Conservation (phyloP, 2,888 invertebrate genomes). For the Ligdia adustata region DNA sequence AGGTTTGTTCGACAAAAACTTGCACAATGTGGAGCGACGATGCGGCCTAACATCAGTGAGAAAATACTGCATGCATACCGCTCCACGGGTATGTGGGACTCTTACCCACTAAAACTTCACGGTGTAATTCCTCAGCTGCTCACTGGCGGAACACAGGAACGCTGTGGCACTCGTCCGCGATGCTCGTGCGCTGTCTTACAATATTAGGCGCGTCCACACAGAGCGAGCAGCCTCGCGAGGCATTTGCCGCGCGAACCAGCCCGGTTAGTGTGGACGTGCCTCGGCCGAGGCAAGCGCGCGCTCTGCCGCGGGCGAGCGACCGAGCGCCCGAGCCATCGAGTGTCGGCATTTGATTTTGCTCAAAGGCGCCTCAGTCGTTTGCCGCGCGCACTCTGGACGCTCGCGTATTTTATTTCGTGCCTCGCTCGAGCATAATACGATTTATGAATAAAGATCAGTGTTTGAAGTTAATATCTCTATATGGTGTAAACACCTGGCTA, state of each 20-base stretch:
- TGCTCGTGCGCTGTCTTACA: no score
- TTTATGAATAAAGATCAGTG: slow-evolving; percentile 9
- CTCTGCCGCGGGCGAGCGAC: slow-evolving; percentile 22
- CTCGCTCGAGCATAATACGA: slow-evolving; percentile 13
- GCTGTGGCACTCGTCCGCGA: no score
- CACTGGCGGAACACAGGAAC: no score
- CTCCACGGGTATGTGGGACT: no score
- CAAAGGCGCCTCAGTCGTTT: slow-evolving; percentile 34
- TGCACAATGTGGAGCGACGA: no score
- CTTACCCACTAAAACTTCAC: no score
- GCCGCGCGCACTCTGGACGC: slow-evolving; percentile 33
- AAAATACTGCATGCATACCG: no score
- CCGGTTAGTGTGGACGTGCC: slow-evolving; percentile 22
- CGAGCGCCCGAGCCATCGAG: slow-evolving; percentile 26
- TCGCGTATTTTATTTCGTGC: slow-evolving; percentile 26
- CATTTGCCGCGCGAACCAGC: slow-evolving; percentile 20
- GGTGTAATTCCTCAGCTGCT: no score
- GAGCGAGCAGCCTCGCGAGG: slow-evolving; percentile 12
- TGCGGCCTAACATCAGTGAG: no score
- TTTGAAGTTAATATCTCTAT: slow-evolving; percentile 21
- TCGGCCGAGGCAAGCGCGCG: slow-evolving; percentile 23
- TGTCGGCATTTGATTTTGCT: slow-evolving; percentile 34
- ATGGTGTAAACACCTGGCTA: slow-evolving; percentile 17
- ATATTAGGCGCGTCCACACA: slow-evolving; percentile 14
- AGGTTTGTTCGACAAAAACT: no score